Base-by-base conservation (phyloP, 2,888 invertebrate species). In the Cyclophora punctaria region DNA sequence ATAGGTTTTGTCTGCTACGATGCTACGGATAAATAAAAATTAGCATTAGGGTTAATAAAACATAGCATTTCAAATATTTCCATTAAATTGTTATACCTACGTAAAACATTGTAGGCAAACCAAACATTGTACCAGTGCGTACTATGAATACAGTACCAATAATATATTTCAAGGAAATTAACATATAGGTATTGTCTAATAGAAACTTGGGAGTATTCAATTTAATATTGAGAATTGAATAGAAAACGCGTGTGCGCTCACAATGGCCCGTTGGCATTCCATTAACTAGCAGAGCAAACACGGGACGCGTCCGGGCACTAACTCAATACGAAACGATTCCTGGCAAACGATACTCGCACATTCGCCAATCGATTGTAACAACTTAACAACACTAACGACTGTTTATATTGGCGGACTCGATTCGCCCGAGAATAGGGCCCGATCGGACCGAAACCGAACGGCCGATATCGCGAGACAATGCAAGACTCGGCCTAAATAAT, bases 201-300 rank as follows among this genome's bases (percentile, higher is more conserved):
- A 37, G 37, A 5, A 37, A 37, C 37, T 5, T 37, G 4, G 37
- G 5, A 37, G 4, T 37, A 5, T 75, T 71, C 73, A 75, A 78
- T 80, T 79, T 81, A 75, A 80, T 82, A 82, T 78, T 71, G 73
- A 63, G 60, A 56, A 63, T 73, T 81, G 79, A 80, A 82, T 80
- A 77, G 83, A 78, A 81, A 82, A 78, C 83, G 79, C 75, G 71
- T 69, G 65, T 69, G 64, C 71, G 74, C 67, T 75, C 74, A 80
- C 83, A 83, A 83, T 83, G 68, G 79, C 70, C 83, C 75, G 80
- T 81, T 79, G 81, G 80, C 73, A 80, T 86, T 83, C 86, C 81
- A 86, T 86, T 86, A 84, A 85, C 83, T 78, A 81, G 76, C 67
- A 77, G 73, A 71, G 77, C 79, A 85, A 84, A 86, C 80, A 85